These are phyloP conservation scores for Oreochromis mossambicus DNA, from an alignment of 2,797 vertebrate genomes.

Conservation along the genomic window DNA sequence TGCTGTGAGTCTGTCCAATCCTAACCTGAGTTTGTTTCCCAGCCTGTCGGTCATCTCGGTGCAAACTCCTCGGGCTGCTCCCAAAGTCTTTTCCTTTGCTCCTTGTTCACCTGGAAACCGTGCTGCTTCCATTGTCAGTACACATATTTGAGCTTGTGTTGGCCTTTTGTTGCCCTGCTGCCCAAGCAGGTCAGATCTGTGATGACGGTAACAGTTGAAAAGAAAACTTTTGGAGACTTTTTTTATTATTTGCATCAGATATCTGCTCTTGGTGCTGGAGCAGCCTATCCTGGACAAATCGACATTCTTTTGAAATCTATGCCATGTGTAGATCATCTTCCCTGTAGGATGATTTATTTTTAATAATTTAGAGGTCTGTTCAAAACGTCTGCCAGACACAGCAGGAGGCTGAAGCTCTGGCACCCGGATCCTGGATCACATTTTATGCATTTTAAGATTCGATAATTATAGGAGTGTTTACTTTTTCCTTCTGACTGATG, in stretches of 20 bases:
- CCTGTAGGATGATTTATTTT: background rate
- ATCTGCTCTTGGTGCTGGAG: background rate
- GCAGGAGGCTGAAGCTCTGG: background rate
- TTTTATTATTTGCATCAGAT: background rate
- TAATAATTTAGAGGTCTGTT: background rate
- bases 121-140: background rate
- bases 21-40: background rate
- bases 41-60: background rate
- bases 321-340: background rate
- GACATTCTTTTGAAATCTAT: background rate
- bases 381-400: background rate
- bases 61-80: background rate
- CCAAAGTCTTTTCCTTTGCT: background rate
- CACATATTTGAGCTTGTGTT: background rate
- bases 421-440: background rate
- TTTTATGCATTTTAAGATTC: background rate
- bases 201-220: background rate
- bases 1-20: background rate
- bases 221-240: background rate
- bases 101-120: background rate
- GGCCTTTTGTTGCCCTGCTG: background rate
- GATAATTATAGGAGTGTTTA: background rate
- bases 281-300: background rate
- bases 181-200: background rate
- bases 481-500: background rate